Base-by-base conservation (phyloP, 2,113 vertebrate genomes). In the Polypterus bichir region DNA sequence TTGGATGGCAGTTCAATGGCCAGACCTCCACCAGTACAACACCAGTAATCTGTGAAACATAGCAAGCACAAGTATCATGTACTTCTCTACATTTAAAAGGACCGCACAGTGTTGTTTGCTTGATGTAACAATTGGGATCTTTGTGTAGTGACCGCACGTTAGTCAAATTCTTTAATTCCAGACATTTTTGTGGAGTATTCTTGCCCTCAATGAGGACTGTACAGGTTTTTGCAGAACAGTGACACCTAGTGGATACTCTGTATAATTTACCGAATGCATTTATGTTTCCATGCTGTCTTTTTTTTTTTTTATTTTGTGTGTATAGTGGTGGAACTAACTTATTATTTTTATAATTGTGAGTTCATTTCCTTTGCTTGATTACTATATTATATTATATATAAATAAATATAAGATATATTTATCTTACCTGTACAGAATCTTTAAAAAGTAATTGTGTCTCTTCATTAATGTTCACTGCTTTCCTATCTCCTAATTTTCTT, bases 141-240 rank as follows among this genome's bases (percentile, higher is more conserved):
- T 73, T 74, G 69, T 67, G 70, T 76, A 74, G 70, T 74, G 77
- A 74, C 81, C 77, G 75, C 79, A 69, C 71, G 74, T 76, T 63
- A 68, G 11, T 47, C 27, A 27, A 27, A 27, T 27, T 27, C 27
- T 27, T 27, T 27, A 84, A 86, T 81, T 83, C 77, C 56, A 64
- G 86, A 83, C 77, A 81, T 89, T 77, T 64, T 78, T 84, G 83
- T 65, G 87, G 85, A 86, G 81, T 86, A 89, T 89, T 87, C 86
- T 83, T 97, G 86, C 89, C 92, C 92, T 95, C 94, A 94, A 77
- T 96, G 92, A 97, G 91, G 92, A 95, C 87, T 90, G 80, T 84
- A 81, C 83, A 86, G 79, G 78, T 44, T 80, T 85, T 76, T 77
- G 79, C 83, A 27, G 77, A 52, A 8, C 51, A 52, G 51, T 45